Evolutionary conservation across 2,888 invertebrate species (phyloP), one percentile per base, ranked within the genome.

Genomic region (Disparrhopalites patrizii): DNA sequence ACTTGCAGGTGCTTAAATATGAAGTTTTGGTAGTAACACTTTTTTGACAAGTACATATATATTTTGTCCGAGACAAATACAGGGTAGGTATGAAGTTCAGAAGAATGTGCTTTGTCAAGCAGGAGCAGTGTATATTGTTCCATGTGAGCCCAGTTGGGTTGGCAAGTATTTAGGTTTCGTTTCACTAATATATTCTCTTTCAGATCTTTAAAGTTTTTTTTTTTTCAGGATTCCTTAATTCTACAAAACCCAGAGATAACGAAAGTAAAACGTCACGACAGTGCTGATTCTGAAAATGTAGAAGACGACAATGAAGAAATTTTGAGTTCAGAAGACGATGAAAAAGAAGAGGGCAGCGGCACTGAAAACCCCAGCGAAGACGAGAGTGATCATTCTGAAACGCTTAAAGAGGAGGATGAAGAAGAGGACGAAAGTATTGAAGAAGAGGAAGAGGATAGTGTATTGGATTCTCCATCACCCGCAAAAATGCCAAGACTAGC

Each of bases 231-330:
- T 10, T 36, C 51, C 1, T 33, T 73, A 64, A 65, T 58, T 1
- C 28, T 55, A 18, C 62, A 65, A 33, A 67, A 85, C 78, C 84
- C 88, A 3, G 91, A 91, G 79, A 87, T 89, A 3, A 86, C 84
- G 76, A 78, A 82, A 40, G 65, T 36, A 8, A 33, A 57, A 51
- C 18, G 51, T 15, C 47, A 18, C 52, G 3, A 31, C 20, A 27
- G 23, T 3, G 1, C 31, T 28, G 15, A 52, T 43, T 33, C 56
- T 36, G 18, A 55, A 30, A 43, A 52, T 13, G 27, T 50, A 15
- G 33, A 20, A 38, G 36, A 50, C 30, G 50, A 30, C 15, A 63
- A 72, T 54, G 72, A 71, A 68, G 74, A 74, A 66, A 70, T 72
- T 3, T 66, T 69, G 20, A 69, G 69, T 43, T 68, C 69, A 4